Base-by-base conservation (phyloP, 2,797 vertebrate species). In the Dermochelys coriacea region DNA sequence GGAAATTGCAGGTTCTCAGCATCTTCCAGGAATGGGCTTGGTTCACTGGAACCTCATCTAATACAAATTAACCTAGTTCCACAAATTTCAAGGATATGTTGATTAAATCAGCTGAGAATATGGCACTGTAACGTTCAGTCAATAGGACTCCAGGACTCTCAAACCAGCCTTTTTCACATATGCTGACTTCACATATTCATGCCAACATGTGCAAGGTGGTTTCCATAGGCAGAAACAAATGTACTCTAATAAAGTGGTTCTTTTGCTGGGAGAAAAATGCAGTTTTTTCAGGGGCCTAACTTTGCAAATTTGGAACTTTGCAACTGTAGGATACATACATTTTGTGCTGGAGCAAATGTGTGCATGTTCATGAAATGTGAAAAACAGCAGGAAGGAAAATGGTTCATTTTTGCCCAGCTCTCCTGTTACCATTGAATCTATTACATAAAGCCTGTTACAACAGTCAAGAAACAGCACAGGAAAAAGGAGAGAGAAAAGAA, bases 401-500 rank as follows among this genome's bases (percentile, higher is more conserved):
- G 12, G 29, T 59, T 59, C 57, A 15, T 59, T 47, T 82, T 16
- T 37, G 25, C 4, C 10, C 27, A 27, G 29, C 50, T 71, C 51
- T 34, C n/a, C 47, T 51, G 25, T 12, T 31, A n/a, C 45, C 61
- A 37, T 59, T 12, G 34, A n/a, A 51, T n/a, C 10, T 74, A 8
- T 41, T 16, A 45, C 29, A 54, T 37, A 52, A 74, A 84, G 18
- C 37, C 21, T 71, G 41, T 71, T 71, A 37, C 9, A 41, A 71
- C 14, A n/a, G 34, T n/a, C 16, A 64, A 84, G 84, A 0, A 11
- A 14, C 3, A 21, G 23, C 15, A 1, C 4, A 41, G 19, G 71
- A 74, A 16, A 79, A 79, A 41, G 2, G 6, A 82, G 27, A 0
- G 1, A 49, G 5, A 37, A 16, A n/a, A 27, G 4, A 21, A 52